Evolutionary conservation across 1,140 invertebrate species (phyloP), one percentile per base, ranked within the genome.

Genomic region (Xylocopa sonorina): DNA sequence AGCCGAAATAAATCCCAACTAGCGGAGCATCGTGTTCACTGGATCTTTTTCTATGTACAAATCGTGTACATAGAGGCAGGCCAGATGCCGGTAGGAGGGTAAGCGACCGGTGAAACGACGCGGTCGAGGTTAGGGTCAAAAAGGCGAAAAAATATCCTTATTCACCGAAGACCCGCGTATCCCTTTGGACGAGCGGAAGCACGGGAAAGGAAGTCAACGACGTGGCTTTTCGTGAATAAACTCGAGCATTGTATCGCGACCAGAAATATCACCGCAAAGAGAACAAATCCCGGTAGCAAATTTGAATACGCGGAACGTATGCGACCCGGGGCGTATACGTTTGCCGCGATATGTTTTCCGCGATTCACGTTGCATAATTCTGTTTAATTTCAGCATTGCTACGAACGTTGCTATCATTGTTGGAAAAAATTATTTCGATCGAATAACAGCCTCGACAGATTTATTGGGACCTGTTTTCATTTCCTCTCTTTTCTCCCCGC

Each of bases 121-220:
- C 29, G 38, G 55, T 16, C 24, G 32, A 67, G 68, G 21, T 73
- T 64, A 48, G n/a, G 48, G 43, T 24, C 64, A 81, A 24, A 32
- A 81, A 74, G 24, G 55, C 48, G 53, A 72, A 55, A 76, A 66
- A 68, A 85, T 82, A 85, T 71, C 77, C 34, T 77, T 85, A 76
- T 80, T 80, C 50, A 55, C 46, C 14, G 38, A 27, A 55, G 63
- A 63, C 29, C 68, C 24, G 21, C 38, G 53, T 64, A 38, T 74
- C 73, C 57, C 73, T 77, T 71, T 58, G 51, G 64, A 48, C 78
- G 24, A 78, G 4, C 51, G 46, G n/a, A 67, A 75, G 57, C 50
- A 64, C 3, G 57, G n/a, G 29, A 38, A 38, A 14, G 32, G 46
- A 76, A 76, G 66, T 80, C 58, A 67, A 68, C 24, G 58, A 67